Evolutionary conservation across 2,113 vertebrate genomes (phyloP).

Genomic region (Leptobrachium leishanense): DNA sequence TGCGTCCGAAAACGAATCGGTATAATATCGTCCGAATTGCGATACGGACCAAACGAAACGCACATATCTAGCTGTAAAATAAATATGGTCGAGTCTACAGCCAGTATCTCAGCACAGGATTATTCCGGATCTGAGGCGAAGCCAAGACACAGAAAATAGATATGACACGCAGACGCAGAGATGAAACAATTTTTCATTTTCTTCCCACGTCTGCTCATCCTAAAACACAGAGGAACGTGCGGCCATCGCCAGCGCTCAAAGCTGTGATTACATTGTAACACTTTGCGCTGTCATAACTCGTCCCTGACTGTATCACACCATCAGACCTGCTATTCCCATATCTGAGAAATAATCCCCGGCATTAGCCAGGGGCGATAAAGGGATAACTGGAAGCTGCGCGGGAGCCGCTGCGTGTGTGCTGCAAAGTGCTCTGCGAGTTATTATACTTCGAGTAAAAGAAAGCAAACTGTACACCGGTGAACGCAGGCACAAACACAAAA

Average conservation of each 20-base stretch:
- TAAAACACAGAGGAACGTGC: neutral
- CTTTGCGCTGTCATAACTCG: neutral
- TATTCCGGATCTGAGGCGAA: no score
- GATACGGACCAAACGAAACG: no score
- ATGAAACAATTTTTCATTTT: no score
- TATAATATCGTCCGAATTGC: no score
- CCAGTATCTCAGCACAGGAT: no score
- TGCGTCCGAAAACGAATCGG: no score
- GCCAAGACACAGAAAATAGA: no score
- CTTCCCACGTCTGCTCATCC: neutral
- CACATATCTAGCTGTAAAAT: no score
- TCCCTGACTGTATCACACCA: neutral
- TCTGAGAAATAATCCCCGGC: neutral
- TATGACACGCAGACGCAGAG: no score
- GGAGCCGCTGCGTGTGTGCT: neutral
- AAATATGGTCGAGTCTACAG: no score
- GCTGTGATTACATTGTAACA: neutral
- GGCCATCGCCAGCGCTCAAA: neutral
- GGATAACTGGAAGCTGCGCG: neutral
- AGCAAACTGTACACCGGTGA: neutral
- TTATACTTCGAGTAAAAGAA: neutral
- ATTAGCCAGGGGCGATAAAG: neutral
- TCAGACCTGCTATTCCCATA: neutral
- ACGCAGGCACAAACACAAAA: neutral
- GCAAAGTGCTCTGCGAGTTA: constrained; percentile 13